Evolutionary conservation across 2,113 vertebrate genomes (phyloP).

Genomic region (Chloropsis hardwickii): DNA sequence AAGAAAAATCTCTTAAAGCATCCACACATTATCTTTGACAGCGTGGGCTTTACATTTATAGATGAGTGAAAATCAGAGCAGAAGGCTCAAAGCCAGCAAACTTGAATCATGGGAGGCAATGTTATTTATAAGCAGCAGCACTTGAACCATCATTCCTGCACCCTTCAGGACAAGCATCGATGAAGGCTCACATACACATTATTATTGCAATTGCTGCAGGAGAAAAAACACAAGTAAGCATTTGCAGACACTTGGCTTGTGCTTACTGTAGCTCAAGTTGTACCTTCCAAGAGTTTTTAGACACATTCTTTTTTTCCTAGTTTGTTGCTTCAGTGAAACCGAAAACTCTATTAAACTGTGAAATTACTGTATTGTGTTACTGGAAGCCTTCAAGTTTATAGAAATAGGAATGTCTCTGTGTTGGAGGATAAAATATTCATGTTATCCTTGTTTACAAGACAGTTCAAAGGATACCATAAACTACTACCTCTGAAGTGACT

Average conservation of each 20-base stretch:
- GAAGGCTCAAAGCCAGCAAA: constrained; percentile 45
- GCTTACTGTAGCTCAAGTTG: neutral
- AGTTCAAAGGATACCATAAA: neutral
- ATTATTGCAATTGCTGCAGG: constrained; percentile 12
- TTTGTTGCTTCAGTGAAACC: neutral
- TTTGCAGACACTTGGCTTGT: neutral
- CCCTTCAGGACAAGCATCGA: neutral
- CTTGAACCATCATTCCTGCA: constrained; percentile 50
- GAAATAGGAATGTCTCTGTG: neutral
- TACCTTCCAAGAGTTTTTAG: neutral
- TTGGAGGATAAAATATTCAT: neutral
- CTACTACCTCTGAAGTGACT: neutral
- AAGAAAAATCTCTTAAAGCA: constrained; percentile 28
- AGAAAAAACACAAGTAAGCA: neutral
- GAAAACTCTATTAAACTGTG: neutral
- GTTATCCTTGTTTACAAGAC: neutral
- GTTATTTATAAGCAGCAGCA: constrained; percentile 49
- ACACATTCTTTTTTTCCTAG: neutral
- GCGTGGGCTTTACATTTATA: constrained; percentile 39
- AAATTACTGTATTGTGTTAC: constrained; percentile 21
- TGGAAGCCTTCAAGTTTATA: neutral
- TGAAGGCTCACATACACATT: constrained; percentile 9
- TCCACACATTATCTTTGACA: constrained; percentile 58
- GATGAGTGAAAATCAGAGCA: constrained; percentile 3
- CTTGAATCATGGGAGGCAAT: constrained; percentile 23